These are phyloP conservation scores for Ceriagrion tenellum DNA, from an alignment of 2,888 invertebrate species.

Conservation along the genomic window DNA sequence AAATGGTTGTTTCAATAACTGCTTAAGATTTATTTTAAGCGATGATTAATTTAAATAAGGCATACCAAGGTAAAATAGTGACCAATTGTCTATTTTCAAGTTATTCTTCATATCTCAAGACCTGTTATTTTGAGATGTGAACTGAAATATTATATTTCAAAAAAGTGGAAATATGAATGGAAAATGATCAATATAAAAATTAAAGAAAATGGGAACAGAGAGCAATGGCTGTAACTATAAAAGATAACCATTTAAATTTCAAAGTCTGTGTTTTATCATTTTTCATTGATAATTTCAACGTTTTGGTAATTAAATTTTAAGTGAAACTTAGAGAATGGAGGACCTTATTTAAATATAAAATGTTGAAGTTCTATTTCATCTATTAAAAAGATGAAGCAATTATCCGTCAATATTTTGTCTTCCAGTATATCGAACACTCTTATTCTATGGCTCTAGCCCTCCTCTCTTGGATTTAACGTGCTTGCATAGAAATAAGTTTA, in stretches of 20 bases:
- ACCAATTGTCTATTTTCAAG: background rate
- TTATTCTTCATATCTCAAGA: background rate
- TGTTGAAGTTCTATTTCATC: background rate
- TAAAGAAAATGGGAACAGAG: background rate
- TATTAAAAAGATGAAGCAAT: background rate
- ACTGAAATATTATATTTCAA: background rate
- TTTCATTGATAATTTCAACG: background rate
- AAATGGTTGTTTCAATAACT: background rate
- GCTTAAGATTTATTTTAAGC: background rate
- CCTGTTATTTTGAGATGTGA: background rate
- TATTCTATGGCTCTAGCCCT: background rate
- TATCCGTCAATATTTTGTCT: constrained; percentile 36
- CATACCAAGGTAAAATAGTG: background rate
- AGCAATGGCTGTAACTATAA: background rate
- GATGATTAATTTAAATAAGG: background rate
- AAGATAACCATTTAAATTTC: background rate
- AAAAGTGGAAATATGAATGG: background rate
- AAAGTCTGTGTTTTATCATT: background rate
- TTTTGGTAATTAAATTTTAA: background rate
- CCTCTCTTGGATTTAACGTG: background rate
- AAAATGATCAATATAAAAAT: background rate
- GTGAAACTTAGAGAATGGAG: background rate
- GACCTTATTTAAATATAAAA: background rate
- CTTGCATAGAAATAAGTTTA: background rate
- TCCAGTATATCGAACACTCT: background rate